Base-by-base conservation (phyloP, 2,797 vertebrate species). In the Toxotes lorentzi region DNA sequence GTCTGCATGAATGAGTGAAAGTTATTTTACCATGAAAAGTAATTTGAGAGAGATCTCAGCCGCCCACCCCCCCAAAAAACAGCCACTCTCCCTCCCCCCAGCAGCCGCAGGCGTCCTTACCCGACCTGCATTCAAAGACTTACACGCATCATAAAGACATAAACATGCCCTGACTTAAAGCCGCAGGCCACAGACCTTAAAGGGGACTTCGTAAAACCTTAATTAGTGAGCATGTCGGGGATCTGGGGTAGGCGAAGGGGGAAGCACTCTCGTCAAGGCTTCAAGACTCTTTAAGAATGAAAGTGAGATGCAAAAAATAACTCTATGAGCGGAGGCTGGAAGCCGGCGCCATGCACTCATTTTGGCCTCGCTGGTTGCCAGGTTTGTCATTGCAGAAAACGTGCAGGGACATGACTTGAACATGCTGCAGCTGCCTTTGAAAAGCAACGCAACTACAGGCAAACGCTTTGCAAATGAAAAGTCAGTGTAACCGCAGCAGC, bases 161-260 rank as follows among this genome's bases (percentile, higher is more conserved):
- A 80, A 83, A 82, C 76, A 68, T 9, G 58, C n/a, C 65, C 78
- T 50, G 78, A 43, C 73, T 51, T 78, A 78, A 84, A 91, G 82
- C 88, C 83, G 0, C 79, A 70, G 43, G 62, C 84, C 84, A 24
- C 79, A 66, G 65, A 38, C 81, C 79, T 71, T 73, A 78, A 86
- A 82, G 43, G 7, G 76, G 47, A 53, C 73, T 71, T 76, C 62
- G 69, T 85, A 81, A 84, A 83, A 78, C 1, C 0, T 51, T 85
- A 86, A 89, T 86, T 89, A 84, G 67, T 74, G 77, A 83, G 79
- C 56, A 13, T 10, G 43, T 30, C 58, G 62, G 56, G 41, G 75
- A 63, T 38, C 34, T 45, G 53, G 70, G 50, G 68, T 2, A 4
- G 35, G 27, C 14, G 30, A 10, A 50, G 3, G 27, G 40, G 17